phyloP scores from a whole-genome alignment of 1,140 invertebrate species.

The Holcopasites calliopsidis region DNA sequence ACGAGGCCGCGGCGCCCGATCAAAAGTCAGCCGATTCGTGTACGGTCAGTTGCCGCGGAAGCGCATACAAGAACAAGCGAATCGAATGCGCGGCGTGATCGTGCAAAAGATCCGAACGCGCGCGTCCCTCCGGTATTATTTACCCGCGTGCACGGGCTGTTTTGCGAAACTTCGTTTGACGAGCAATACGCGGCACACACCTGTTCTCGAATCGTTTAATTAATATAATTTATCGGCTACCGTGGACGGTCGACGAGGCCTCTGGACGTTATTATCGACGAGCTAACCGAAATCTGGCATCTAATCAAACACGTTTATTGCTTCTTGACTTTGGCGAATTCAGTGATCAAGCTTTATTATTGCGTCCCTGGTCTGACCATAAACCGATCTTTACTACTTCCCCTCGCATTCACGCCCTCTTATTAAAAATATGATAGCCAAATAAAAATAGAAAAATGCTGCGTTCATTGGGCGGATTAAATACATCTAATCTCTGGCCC shows the following conservation, averaged over 20 bases:
- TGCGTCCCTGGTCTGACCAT: background rate
- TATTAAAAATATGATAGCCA: background rate
- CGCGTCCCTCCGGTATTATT: no score
- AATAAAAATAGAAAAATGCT: no score
- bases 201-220: no score
- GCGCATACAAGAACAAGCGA: no score
- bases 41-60: background rate
- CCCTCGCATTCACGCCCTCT: background rate
- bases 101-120: background rate
- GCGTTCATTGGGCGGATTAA: no score
- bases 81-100: background rate
- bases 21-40: constrained; percentile 6
- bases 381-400: constrained; percentile 36
- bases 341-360: constrained; percentile 6
- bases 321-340: constrained; percentile 5
- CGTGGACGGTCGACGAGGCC: background rate
- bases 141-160: no score
- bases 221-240: constrained; percentile 25
- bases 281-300: constrained; percentile 18
- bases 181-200: background rate
- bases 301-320: constrained; percentile 35
- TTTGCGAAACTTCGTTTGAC: no score
- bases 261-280: constrained; percentile 16
- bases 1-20: background rate
- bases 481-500: no score